These are phyloP conservation scores for Donacobius atricapilla DNA, from an alignment of 2,113 vertebrate species.

Conservation along the genomic window DNA sequence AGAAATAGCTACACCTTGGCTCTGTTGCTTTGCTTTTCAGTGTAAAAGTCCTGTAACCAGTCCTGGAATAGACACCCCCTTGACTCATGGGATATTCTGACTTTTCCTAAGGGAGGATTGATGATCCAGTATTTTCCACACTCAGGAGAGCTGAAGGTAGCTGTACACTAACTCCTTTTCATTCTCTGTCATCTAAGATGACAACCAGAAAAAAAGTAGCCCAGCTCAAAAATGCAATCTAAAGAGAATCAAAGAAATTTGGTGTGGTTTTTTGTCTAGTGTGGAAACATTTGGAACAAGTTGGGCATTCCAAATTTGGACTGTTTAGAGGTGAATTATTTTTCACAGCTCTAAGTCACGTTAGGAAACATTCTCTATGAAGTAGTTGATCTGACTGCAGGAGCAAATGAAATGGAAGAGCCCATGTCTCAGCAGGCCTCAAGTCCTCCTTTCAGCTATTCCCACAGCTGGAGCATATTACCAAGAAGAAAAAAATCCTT, in stretches of 20 bases:
- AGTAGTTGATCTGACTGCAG: background rate
- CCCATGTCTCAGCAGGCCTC: background rate
- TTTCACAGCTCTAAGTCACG: background rate
- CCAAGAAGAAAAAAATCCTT: background rate
- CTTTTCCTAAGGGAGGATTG: background rate
- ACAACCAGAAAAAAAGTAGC: background rate
- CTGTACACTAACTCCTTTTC: background rate
- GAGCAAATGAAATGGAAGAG: background rate
- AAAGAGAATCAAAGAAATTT: background rate
- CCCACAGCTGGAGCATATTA: slow-evolving; percentile 6
- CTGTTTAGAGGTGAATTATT: background rate
- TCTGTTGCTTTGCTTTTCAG: background rate
- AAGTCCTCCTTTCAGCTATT: background rate
- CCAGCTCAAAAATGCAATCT: background rate
- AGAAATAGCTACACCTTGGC: background rate
- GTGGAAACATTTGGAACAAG: background rate
- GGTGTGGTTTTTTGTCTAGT: background rate
- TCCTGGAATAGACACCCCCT: background rate
- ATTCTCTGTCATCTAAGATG: background rate
- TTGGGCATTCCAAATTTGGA: background rate
- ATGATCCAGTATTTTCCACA: background rate
- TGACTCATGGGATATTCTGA: background rate
- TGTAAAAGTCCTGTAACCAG: background rate
- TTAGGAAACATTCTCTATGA: background rate
- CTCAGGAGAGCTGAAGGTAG: background rate